phyloP scores from a whole-genome alignment of 2,888 invertebrate species.

The Pharmacophagus antenor region DNA sequence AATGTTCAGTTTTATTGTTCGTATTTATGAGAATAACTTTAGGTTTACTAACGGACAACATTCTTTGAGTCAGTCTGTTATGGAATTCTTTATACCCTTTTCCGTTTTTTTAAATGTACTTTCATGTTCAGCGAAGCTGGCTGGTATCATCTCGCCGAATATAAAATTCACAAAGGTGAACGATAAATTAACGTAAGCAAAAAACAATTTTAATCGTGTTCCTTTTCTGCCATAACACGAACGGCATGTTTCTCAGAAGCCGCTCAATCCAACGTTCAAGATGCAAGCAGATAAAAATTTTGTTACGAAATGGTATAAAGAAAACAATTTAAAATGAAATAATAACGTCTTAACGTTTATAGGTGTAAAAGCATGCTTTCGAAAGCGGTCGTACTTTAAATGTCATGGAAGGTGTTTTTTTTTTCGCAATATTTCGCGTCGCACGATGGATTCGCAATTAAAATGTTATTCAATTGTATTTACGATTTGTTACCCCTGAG shows the following conservation, averaged over 20 bases:
- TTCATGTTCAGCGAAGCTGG: too few species aligned
- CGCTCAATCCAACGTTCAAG: neutral
- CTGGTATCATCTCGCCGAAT: too few species aligned
- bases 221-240: neutral
- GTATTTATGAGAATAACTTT: too few species aligned
- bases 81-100: too few species aligned
- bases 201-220: too few species aligned
- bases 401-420: slow-evolving; percentile 13
- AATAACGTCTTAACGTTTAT: neutral
- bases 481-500: slow-evolving; percentile 15
- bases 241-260: neutral
- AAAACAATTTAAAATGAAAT: neutral
- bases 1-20: too few species aligned
- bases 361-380: slow-evolving; percentile 6
- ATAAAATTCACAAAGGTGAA: too few species aligned
- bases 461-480: slow-evolving; percentile 14
- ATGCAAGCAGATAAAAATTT: neutral
- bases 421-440: slow-evolving; percentile 14
- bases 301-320: neutral
- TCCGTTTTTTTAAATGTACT: too few species aligned
- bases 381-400: slow-evolving; percentile 11
- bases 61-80: too few species aligned
- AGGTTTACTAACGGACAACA: too few species aligned
- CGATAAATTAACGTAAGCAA: too few species aligned
- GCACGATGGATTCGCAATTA: slow-evolving; percentile 12